Conservation (phyloP, 2,797 vertebrate genomes). For the Sebastes aleutianus region DNA sequence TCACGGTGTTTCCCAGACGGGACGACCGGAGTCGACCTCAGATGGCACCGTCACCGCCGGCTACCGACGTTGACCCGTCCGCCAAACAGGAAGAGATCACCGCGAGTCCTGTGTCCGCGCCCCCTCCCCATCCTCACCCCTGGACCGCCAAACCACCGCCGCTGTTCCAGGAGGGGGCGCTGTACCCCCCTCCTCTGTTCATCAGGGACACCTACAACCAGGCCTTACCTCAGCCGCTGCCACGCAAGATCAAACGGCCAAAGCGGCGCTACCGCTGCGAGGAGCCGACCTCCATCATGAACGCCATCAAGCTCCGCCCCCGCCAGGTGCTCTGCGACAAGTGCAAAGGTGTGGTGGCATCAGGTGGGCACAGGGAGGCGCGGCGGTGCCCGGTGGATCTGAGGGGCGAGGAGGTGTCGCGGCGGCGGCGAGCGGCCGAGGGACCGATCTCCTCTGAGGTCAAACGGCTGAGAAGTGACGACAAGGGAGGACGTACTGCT, state of each 20-base stretch:
- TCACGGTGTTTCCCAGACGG: constrained; percentile 58
- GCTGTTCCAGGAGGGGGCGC: constrained; percentile 95
- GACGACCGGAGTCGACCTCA: constrained; percentile 40
- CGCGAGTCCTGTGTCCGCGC: accelerated
- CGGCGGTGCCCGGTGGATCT: constrained; percentile 86
- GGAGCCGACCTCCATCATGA: constrained; percentile 98
- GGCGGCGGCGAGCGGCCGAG: constrained; percentile 84
- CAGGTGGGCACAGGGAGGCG: constrained; percentile 87
- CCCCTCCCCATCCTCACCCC: constrained; percentile 73
- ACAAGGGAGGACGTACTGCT: constrained; percentile 79
- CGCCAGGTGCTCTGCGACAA: constrained; percentile 97
- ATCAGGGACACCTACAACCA: constrained; percentile 99
- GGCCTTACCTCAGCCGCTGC: constrained; percentile 97
- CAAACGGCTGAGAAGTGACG: constrained; percentile 91
- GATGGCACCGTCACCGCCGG: neutral
- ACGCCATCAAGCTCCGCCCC: constrained; percentile 95
- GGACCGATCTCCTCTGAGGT: constrained; percentile 50
- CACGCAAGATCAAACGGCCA: constrained; percentile 96
- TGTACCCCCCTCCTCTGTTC: constrained; percentile 97
- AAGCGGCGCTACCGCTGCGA: constrained; percentile 96
- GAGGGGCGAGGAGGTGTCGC: constrained; percentile 86
- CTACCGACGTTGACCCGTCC: neutral
- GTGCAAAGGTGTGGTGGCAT: constrained; percentile 92
- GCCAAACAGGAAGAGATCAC: constrained; percentile 46
- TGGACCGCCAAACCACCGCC: constrained; percentile 93